A percentile compares a stretch with the other conserved stretches of the same genome.
Conservation (phyloP, 2,797 vertebrate species). For the Argentina silus region DNA sequence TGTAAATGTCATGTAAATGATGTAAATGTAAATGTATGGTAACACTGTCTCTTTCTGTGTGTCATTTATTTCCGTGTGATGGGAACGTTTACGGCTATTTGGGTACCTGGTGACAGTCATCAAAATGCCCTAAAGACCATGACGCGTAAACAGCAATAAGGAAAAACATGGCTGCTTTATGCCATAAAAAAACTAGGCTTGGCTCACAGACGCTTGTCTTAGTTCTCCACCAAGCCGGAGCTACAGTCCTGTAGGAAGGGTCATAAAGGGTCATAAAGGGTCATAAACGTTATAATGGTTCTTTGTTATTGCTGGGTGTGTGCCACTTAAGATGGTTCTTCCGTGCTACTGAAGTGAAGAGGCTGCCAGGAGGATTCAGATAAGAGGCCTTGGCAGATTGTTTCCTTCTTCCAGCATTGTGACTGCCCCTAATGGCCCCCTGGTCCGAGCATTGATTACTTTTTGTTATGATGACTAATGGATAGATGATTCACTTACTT, state of each 20-base stretch:
- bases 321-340: slow-evolving; percentile 3
- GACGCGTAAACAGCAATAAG: not conserved
- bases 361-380: not conserved
- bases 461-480: no score
- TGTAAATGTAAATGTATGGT: no score
- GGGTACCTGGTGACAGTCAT: not conserved
- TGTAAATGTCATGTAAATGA: no score
- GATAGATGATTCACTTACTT: no score
- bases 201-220: not conserved
- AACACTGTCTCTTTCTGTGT: not conserved
- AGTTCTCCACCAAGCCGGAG: not conserved
- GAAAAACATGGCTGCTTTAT: not conserved
- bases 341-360: not conserved
- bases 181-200: not conserved
- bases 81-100: not conserved
- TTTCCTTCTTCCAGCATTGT: no score
- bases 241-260: not conserved
- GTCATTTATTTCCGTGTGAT: not conserved
- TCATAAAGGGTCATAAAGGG: not conserved
- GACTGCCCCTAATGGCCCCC: no score
- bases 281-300: not conserved
- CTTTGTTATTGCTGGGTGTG: not conserved
- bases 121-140: not conserved
- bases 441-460: no score
- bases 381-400: slow-evolving; percentile 1